phyloP scores from a whole-genome alignment of 2,797 vertebrate species.

The Melanotaenia nigrans region DNA sequence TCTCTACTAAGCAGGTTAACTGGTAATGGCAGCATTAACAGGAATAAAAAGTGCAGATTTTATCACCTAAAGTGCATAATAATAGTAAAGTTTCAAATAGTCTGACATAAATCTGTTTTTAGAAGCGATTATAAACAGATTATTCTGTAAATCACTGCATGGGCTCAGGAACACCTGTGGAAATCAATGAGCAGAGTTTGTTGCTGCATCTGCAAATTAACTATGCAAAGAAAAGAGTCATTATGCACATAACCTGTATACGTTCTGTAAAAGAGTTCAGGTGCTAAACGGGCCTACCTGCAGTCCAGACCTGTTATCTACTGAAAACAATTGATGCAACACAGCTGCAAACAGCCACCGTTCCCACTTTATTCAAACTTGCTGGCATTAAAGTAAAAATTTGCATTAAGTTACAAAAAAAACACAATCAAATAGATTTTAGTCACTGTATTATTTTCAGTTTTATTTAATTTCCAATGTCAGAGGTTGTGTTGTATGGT shows the following conservation, averaged over 20 bases:
- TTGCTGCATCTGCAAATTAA: neutral
- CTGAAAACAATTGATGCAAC: neutral
- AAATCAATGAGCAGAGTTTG: neutral
- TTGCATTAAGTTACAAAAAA: neutral
- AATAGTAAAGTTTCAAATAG: neutral
- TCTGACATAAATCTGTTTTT: neutral
- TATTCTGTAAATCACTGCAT: neutral
- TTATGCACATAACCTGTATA: neutral
- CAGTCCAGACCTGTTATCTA: neutral
- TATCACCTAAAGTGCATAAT: neutral
- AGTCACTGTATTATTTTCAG: neutral
- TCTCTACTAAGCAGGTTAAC: neutral
- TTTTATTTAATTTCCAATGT: neutral
- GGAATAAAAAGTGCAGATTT: neutral
- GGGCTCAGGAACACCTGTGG: neutral
- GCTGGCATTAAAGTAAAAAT: neutral
- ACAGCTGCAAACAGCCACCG: neutral
- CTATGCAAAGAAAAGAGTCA: neutral
- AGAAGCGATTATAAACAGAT: neutral
- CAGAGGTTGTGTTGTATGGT: slow-evolving; percentile 9
- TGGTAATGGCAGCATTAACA: neutral
- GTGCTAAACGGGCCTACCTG: neutral
- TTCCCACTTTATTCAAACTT: neutral
- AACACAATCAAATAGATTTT: neutral
- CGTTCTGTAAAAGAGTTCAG: neutral